Evolutionary conservation across 2,113 vertebrate genomes (phyloP).

Genomic region (Ceyx margarethae): DNA sequence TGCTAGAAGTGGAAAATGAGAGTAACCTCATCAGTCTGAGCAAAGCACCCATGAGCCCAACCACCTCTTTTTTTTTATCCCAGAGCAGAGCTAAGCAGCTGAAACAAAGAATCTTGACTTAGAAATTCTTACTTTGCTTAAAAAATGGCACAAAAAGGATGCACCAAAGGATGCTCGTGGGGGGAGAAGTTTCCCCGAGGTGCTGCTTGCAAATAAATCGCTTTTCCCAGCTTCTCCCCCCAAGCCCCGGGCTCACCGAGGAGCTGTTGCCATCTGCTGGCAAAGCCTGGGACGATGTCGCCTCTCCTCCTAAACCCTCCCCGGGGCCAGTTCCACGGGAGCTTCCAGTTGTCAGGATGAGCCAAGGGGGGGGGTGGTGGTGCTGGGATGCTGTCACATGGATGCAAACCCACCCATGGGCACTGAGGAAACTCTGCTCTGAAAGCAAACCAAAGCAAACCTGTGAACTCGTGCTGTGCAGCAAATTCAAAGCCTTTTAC

Average conservation of each 20-base stretch:
- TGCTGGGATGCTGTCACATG: not conserved
- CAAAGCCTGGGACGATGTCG: not conserved
- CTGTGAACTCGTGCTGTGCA: not conserved
- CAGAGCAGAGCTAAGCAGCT: not conserved
- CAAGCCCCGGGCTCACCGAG: not conserved
- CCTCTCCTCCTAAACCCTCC: not conserved
- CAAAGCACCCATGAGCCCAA: not conserved
- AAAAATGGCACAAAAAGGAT: not conserved
- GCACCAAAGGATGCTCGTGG: accelerated
- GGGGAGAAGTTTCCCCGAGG: not conserved
- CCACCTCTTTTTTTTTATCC: accelerated
- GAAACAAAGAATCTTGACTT: not conserved
- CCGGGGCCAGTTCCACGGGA: not conserved
- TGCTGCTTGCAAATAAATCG: not conserved
- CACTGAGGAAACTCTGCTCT: not conserved
- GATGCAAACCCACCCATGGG: not conserved
- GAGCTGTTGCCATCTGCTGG: conserved; percentile 74
- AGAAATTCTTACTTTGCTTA: not conserved
- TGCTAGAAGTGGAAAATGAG: not conserved
- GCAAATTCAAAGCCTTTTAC: not conserved
- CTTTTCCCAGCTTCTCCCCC: not conserved
- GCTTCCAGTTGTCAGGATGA: not conserved
- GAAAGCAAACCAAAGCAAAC: not conserved
- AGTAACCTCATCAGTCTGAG: not conserved
- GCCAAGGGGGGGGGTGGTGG: not conserved